Evolutionary conservation across 2,113 vertebrate species (phyloP).

Genomic region (Pollimyrus isidori): DNA sequence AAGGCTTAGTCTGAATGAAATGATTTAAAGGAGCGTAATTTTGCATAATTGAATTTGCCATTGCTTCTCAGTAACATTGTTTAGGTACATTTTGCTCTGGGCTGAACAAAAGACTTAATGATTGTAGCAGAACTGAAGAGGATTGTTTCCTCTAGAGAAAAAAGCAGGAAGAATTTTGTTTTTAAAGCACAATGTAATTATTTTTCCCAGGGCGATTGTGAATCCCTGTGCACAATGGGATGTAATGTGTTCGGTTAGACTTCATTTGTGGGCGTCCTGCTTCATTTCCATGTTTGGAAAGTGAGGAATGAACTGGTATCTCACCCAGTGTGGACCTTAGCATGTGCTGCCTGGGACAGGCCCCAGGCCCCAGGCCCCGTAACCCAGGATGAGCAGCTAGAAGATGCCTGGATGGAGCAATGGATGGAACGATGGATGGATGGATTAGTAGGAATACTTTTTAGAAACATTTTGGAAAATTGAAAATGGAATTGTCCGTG

Average conservation of each 20-base stretch:
- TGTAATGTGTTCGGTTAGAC: not conserved
- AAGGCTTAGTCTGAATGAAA: constrained; percentile 10
- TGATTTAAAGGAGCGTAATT: constrained; percentile 17
- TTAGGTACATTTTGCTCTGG: constrained; percentile 13
- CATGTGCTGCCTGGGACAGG: not conserved
- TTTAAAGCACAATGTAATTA: constrained; percentile 28
- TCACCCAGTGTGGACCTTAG: not conserved
- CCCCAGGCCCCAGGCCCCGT: not conserved
- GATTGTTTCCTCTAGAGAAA: constrained; percentile 28
- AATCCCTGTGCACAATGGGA: not conserved
- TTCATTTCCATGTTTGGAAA: not conserved
- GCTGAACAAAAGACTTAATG: constrained; percentile 30
- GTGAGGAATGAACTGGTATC: not conserved
- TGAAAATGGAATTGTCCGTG: not conserved
- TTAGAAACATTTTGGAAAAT: not conserved
- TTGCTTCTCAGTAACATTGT: constrained; percentile 17
- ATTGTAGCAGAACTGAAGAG: constrained; percentile 37
- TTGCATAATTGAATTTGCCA: constrained; percentile 24
- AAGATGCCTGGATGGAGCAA: not conserved
- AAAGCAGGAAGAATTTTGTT: constrained; percentile 15
- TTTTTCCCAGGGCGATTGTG: not conserved
- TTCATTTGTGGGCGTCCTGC: not conserved
- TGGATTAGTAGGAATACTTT: not conserved
- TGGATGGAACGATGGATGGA: too few species aligned
- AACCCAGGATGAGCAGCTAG: not conserved